These are phyloP conservation scores for Masticophis lateralis DNA, from an alignment of 2,797 vertebrate species.

Conservation along the genomic window DNA sequence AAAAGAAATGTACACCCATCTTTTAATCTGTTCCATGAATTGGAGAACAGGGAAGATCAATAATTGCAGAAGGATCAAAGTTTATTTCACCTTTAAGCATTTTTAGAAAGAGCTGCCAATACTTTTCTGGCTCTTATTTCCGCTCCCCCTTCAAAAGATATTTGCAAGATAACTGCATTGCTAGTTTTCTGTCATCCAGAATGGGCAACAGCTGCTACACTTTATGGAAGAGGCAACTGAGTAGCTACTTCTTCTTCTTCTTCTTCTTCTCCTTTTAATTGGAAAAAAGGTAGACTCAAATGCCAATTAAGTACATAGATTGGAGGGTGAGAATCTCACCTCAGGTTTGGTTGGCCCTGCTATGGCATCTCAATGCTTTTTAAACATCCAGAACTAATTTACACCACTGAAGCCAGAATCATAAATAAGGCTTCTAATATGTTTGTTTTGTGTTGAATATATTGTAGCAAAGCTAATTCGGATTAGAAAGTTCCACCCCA, in stretches of 20 bases:
- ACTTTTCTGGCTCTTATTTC: neutral
- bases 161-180: neutral
- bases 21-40: neutral
- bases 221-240: neutral
- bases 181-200: neutral
- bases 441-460: neutral
- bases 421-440: neutral
- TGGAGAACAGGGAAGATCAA: neutral
- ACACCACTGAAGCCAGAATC: neutral
- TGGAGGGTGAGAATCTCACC: neutral
- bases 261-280: neutral
- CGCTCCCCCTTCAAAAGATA: neutral
- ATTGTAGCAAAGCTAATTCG: neutral
- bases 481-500: constrained; percentile 1
- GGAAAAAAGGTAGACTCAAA: neutral
- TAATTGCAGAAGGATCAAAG: neutral
- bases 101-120: neutral
- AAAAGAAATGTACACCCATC: neutral
- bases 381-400: neutral
- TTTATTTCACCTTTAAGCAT: too few species aligned
- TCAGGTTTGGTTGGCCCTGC: neutral
- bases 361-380: neutral
- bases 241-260: neutral
- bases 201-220: neutral
- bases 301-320: neutral